phyloP scores from a whole-genome alignment of 2,113 vertebrate species.

The Paramormyrops kingsleyae region DNA sequence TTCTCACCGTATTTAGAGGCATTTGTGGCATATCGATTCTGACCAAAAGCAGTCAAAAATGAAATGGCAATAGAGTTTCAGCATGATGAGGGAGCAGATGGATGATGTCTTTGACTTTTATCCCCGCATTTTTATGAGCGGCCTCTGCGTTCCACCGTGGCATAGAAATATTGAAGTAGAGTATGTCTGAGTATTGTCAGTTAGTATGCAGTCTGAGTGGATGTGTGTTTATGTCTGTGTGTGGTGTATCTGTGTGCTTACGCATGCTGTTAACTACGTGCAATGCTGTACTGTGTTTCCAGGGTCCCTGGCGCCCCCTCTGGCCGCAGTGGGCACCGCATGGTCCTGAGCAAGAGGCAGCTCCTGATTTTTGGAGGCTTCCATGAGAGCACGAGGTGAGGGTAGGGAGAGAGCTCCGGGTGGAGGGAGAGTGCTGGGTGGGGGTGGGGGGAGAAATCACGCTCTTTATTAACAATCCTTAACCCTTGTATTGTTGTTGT shows the following conservation, averaged over 20 bases:
- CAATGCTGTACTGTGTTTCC: conserved; percentile 22
- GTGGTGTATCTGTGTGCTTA: background rate
- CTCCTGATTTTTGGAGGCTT: conserved; percentile 90
- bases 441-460: background rate
- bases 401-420: background rate
- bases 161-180: background rate
- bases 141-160: background rate
- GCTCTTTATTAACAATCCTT: no score
- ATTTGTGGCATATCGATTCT: background rate
- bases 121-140: background rate
- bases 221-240: background rate
- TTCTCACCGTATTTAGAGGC: background rate
- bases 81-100: background rate
- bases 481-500: no score
- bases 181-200: background rate
- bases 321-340: conserved; percentile 86
- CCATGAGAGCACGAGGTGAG: conserved; percentile 82
- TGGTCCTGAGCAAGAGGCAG: conserved; percentile 82
- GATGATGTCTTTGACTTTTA: background rate
- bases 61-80: background rate
- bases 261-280: background rate
- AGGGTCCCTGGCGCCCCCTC: conserved; percentile 83
- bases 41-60: background rate
- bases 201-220: background rate
- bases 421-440: background rate